phyloP scores from a whole-genome alignment of 2,797 vertebrate genomes.

The Euphonia xanthogaster region DNA sequence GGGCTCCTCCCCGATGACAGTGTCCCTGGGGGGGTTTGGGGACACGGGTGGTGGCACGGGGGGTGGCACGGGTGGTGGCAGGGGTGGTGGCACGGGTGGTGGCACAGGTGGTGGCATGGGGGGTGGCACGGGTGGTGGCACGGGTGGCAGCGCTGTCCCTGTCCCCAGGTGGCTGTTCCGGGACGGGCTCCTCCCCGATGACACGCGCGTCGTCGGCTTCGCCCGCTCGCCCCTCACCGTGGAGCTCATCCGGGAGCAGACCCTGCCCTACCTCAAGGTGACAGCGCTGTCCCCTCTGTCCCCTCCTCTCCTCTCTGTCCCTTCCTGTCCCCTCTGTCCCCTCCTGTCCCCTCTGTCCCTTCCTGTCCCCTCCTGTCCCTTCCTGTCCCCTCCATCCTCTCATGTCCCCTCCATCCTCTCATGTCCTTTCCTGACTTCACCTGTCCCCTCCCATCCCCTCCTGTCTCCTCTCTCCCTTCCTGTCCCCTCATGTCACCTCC shows the following conservation, averaged over 20 bases:
- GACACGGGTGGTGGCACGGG: not conserved
- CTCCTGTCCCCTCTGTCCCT: too few species aligned
- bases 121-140: not conserved
- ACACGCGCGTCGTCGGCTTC: not conserved
- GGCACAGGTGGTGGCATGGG: not conserved
- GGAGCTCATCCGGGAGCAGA: not conserved
- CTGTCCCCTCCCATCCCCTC: too few species aligned
- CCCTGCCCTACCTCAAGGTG: not conserved
- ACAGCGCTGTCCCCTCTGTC: too few species aligned
- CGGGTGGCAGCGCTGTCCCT: not conserved
- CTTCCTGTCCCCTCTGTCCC: not conserved
- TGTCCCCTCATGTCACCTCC: too few species aligned
- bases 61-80: too few species aligned
- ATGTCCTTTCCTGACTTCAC: too few species aligned
- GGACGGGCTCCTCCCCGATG: not conserved
- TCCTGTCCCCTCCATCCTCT: too few species aligned
- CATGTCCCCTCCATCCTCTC: too few species aligned
- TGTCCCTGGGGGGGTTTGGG: not conserved
- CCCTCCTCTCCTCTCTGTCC: too few species aligned
- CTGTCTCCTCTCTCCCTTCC: too few species aligned
- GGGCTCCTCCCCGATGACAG: too few species aligned
- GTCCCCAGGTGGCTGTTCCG: not conserved
- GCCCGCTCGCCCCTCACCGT: not conserved
- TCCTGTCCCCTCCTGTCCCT: not conserved
- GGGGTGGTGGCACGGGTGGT: not conserved